Percentiles rank a stretch among this genome's conserved stretches.
phyloP scores from a whole-genome alignment of 2,113 vertebrate species.

The Nothocercus nigrocapillus region DNA sequence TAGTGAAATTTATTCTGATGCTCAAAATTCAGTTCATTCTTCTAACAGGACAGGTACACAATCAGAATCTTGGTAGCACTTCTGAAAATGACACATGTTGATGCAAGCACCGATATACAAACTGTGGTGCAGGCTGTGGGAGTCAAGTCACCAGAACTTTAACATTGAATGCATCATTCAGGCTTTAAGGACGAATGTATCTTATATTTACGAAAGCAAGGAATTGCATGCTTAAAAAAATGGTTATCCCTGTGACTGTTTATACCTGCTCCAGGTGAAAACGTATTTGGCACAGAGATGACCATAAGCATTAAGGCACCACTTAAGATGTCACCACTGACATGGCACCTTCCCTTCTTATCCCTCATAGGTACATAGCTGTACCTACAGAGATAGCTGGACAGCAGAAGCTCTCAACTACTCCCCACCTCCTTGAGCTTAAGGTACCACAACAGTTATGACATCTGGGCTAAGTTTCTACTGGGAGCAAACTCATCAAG shows the following conservation, averaged over 20 bases:
- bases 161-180: too few species aligned
- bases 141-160: too few species aligned
- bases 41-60: neutral
- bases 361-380: neutral
- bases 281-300: fast-evolving
- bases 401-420: neutral
- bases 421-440: neutral
- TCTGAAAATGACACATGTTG: neutral
- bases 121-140: neutral
- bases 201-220: neutral
- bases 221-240: neutral
- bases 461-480: neutral
- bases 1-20: neutral
- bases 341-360: neutral
- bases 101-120: neutral
- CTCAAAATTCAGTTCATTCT: neutral
- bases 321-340: neutral
- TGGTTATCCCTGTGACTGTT: neutral
- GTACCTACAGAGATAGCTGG: neutral
- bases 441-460: neutral
- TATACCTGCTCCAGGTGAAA: neutral
- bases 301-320: neutral
- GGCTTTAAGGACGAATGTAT: fast-evolving
- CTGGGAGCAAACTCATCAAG: neutral
- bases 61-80: neutral